Percentiles rank a stretch among this genome's conserved stretches.
Conservation (phyloP, 2,888 invertebrate species). For the Vanessa cardui region DNA sequence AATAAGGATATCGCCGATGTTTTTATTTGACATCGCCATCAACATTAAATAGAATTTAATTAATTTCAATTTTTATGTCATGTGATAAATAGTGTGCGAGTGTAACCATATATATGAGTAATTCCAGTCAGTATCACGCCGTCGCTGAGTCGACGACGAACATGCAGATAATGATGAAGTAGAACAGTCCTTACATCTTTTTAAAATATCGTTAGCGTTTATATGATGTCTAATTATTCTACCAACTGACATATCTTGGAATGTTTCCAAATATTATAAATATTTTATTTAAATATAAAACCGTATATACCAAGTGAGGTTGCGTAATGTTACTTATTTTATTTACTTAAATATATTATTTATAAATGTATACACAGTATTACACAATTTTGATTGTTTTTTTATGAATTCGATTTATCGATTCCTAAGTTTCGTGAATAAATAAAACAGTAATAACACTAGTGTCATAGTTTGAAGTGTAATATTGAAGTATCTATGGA, state of each 20-base stretch:
- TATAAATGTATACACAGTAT: not conserved
- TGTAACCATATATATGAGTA: no score
- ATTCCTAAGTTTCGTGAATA: not conserved
- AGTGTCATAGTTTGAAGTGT: no score
- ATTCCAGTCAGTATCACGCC: not conserved
- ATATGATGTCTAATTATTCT: conserved; percentile 1
- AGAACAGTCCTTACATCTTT: not conserved
- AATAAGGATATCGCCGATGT: no score
- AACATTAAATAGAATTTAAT: no score
- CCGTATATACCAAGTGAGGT: not conserved
- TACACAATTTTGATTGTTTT: not conserved
- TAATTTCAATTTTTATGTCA: no score
- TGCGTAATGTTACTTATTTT: not conserved
- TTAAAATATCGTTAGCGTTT: conserved; percentile 2
- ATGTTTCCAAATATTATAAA: not conserved
- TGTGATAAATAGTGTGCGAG: no score
- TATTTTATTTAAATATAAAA: conserved; percentile 7
- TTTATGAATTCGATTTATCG: not conserved
- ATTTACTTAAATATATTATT: not conserved
- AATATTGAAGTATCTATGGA: not conserved
- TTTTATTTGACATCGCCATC: no score
- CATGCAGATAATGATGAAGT: conserved; percentile 10
- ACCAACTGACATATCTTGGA: conserved; percentile 4
- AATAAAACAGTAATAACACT: no score
- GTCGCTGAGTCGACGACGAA: conserved; percentile 12